Conservation (phyloP, 2,113 vertebrate genomes). For the Tretioscincus oriximinensis region DNA sequence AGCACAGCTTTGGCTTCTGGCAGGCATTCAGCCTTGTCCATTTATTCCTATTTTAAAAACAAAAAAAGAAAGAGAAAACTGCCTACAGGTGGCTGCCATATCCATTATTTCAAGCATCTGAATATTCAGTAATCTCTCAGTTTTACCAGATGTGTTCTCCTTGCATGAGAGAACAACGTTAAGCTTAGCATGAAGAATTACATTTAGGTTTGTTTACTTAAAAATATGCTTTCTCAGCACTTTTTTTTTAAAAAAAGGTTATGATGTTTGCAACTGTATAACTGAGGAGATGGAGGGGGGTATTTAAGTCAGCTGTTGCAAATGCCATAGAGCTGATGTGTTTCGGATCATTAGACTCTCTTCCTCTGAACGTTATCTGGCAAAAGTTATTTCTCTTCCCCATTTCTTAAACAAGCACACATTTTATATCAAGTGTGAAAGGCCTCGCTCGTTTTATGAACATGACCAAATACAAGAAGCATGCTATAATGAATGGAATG, state of each 20-base stretch:
- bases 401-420: conserved; percentile 24
- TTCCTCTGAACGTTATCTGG: conserved; percentile 38
- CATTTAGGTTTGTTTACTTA: conserved; percentile 19
- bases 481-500: conserved; percentile 44
- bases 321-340: neutral
- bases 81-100: conserved; percentile 20
- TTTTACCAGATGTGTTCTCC: neutral
- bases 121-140: neutral
- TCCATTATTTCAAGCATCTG: conserved; percentile 13
- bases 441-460: conserved; percentile 68
- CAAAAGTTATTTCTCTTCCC: conserved; percentile 29
- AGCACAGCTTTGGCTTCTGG: conserved; percentile 70
- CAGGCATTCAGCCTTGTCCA: conserved; percentile 65
- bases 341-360: neutral
- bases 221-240: neutral
- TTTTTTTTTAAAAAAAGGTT: conserved; percentile 12
- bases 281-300: neutral
- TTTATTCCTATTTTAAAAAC: conserved; percentile 51
- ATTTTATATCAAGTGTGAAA: conserved; percentile 23
- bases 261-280: neutral
- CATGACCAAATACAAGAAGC: neutral
- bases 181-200: neutral
- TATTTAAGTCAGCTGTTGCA: neutral
- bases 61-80: neutral
- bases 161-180: neutral